Conservation (phyloP, 92 coral and sea anemone species). For the Siderastrea siderea region DNA sequence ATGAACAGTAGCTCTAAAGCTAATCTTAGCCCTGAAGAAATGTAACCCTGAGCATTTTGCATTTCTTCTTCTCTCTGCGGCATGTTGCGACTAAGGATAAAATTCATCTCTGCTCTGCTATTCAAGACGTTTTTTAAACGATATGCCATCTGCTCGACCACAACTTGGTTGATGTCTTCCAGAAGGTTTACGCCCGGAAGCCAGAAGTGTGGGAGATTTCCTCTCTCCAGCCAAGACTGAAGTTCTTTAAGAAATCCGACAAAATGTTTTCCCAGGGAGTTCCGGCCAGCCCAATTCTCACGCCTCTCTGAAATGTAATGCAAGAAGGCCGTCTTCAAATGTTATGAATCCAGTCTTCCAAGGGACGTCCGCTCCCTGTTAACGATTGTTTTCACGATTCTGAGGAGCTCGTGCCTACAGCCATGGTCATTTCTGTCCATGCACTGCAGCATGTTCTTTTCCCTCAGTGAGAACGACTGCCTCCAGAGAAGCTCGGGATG, state of each 20-base stretch:
- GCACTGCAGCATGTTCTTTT: conserved; percentile 43
- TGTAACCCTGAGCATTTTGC: not conserved
- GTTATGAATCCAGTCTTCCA: conserved; percentile 68
- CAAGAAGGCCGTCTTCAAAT: conserved; percentile 78
- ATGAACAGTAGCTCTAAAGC: not conserved
- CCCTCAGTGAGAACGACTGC: conserved; percentile 30
- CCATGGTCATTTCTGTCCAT: conserved; percentile 72
- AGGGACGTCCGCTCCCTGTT: conserved; percentile 55
- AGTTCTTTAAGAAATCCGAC: conserved; percentile 22
- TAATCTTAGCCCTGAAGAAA: not conserved
- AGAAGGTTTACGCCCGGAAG: conserved; percentile 53
- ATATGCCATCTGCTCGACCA: conserved; percentile 61
- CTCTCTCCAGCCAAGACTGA: conserved; percentile 2
- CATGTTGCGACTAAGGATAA: conserved; percentile 19
- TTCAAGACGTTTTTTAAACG: conserved; percentile 50
- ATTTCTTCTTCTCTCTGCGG: not conserved
- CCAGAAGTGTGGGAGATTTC: conserved; percentile 65
- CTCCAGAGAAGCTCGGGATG: not conserved
- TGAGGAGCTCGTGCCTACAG: conserved; percentile 70
- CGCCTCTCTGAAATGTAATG: conserved; percentile 1
- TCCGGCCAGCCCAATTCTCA: not conserved
- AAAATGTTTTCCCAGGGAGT: conserved; percentile 22
- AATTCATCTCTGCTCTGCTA: conserved; percentile 38
- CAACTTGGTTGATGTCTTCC: conserved; percentile 22
- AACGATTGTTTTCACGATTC: conserved; percentile 72